Evolutionary conservation across 2,113 vertebrate genomes (phyloP), one percentile per base, ranked within the genome.

Genomic region (Baryphthengus martii): DNA sequence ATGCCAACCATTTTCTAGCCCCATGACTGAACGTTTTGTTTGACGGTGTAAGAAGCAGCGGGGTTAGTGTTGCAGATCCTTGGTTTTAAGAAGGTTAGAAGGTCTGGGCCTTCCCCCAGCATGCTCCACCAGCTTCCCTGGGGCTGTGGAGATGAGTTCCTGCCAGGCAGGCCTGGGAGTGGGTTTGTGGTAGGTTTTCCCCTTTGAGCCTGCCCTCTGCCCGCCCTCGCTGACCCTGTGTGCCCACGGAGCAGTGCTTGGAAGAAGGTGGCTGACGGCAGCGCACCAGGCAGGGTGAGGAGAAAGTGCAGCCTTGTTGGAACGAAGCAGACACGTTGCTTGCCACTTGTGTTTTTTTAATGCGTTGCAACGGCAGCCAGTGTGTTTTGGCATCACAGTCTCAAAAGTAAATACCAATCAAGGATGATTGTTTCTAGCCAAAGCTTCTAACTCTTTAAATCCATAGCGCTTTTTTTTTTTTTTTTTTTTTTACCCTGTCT

Each of bases 211-310:
- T 49, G 59, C 61, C 24, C 23, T 42, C 79, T 39, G 20, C 23
- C 29, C 1, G 0, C 4, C 31, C 28, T 47, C 13, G 1, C n/a
- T 56, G n/a, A 49, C 17, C 6, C 16, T 0, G 1, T 16, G 26
- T 1, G 4, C 49, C 63, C 37, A 8, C 1, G 0, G 67, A 25
- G 40, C 55, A 17, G 56, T 4, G 47, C 45, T 52, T 29, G 35
- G n/a, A 23, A 35, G 58, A 53, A 45, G 23, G 37, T 17, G 45
- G 45, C 23, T 80, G 72, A 2, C 47, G 58, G 55, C 49, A 52
- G 17, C 4, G 17, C n/a, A 65, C 28, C 0, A 2, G 1, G n/a
- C 44, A 5, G 26, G 25, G 12, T 35, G 61, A 72, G 50, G 26
- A n/a, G 25, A 40, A 40, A 52, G 42, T 9, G 2, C 31, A 24